A percentile compares a stretch with the other conserved stretches of the same genome.
These are phyloP conservation scores for Muricea muricata DNA, from an alignment of 92 coral and sea anemone species.

Conservation along the genomic window DNA sequence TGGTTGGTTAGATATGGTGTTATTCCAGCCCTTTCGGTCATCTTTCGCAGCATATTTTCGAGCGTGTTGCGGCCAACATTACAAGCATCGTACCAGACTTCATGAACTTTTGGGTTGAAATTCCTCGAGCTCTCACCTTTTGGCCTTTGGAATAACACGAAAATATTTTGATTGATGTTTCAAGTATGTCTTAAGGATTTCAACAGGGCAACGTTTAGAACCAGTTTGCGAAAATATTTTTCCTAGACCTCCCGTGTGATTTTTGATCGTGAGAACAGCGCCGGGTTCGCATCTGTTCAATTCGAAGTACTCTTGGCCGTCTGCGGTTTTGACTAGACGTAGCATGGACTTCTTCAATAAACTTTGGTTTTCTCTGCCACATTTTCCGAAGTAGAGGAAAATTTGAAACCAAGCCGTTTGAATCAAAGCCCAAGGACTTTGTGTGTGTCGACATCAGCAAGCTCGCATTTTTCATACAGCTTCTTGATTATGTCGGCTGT, in stretches of 20 bases:
- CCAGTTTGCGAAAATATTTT: constrained; percentile 30
- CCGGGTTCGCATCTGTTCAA: constrained; percentile 27
- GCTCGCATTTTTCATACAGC: constrained; percentile 43
- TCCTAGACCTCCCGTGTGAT: constrained; percentile 42
- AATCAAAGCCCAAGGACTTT: constrained; percentile 34
- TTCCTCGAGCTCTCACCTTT: not conserved
- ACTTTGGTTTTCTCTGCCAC: constrained; percentile 60
- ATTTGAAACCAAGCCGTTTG: constrained; percentile 58
- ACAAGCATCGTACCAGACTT: constrained; percentile 35
- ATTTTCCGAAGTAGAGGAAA: constrained; percentile 52
- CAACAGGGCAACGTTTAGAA: constrained; percentile 51
- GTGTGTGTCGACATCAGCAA: constrained; percentile 39
- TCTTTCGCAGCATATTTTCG: not conserved
- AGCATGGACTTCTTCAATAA: constrained; percentile 65
- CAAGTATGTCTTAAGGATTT: constrained; percentile 50
- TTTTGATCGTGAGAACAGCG: constrained; percentile 28
- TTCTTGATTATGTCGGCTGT: constrained; percentile 37
- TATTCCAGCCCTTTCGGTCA: constrained; percentile 40
- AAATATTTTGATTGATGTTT: constrained; percentile 45
- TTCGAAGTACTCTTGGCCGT: constrained; percentile 45
- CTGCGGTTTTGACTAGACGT: constrained; percentile 30
- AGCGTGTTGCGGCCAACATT: constrained; percentile 51
- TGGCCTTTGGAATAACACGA: constrained; percentile 45
- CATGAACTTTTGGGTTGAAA: constrained; percentile 32
- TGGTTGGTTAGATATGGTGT: constrained; percentile 63